These are phyloP conservation scores for Clunio marinus DNA, from an alignment of 2,888 invertebrate species.

Conservation along the genomic window DNA sequence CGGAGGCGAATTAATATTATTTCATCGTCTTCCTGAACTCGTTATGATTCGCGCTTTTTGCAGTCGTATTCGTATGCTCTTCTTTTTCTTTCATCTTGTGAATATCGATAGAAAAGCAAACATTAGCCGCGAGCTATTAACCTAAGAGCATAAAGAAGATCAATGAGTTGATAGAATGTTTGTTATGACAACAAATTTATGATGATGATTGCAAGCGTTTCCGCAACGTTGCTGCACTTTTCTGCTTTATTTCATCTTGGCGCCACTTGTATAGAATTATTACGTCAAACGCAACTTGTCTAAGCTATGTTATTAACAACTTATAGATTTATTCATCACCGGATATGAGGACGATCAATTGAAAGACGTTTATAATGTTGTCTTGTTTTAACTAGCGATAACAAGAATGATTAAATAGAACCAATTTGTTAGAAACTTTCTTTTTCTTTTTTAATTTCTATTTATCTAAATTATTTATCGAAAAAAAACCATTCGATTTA, in stretches of 20 bases:
- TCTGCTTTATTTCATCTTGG: background rate
- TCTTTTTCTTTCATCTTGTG: too few species aligned
- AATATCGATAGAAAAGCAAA: background rate
- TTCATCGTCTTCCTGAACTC: background rate
- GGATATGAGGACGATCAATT: background rate
- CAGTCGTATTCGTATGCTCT: background rate
- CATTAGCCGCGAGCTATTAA: background rate
- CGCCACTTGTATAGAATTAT: background rate
- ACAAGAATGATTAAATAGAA: too few species aligned
- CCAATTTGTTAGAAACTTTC: background rate
- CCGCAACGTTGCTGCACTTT: too few species aligned
- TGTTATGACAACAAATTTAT: background rate
- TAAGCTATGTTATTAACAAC: too few species aligned
- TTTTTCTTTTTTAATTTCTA: background rate
- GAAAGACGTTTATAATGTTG: background rate
- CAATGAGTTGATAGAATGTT: background rate
- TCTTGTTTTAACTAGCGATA: background rate
- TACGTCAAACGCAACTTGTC: background rate
- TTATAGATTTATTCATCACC: background rate
- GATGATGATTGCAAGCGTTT: background rate
- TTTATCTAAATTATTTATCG: too few species aligned
- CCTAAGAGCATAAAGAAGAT: background rate
- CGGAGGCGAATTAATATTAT: background rate
- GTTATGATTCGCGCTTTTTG: background rate
- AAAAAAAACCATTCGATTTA: too few species aligned